Percentiles rank a stretch among this genome's conserved stretches.
Evolutionary conservation across 1,140 invertebrate species (phyloP).

Genomic region (Temnothorax longispinosus): DNA sequence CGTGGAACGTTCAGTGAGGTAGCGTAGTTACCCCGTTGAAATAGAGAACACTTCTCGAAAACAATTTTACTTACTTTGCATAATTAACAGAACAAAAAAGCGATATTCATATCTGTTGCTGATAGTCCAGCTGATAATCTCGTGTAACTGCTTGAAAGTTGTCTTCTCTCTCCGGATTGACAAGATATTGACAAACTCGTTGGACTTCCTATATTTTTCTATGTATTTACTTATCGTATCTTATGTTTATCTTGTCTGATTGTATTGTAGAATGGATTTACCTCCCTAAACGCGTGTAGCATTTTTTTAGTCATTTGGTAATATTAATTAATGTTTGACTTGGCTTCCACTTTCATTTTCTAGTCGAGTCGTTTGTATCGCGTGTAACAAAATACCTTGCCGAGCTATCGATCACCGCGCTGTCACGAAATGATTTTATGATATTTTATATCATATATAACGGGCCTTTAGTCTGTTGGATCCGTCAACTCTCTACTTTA

Average conservation of each 20-base stretch:
- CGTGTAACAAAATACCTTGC: not conserved
- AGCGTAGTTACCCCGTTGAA: not conserved
- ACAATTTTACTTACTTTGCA: not conserved
- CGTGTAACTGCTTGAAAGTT: not conserved
- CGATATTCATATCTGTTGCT: not conserved
- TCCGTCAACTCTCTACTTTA: not conserved
- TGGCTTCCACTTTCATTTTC: not conserved
- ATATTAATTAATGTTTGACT: conserved; percentile 7
- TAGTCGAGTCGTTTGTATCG: not conserved
- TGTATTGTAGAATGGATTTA: not conserved
- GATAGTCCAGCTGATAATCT: not conserved
- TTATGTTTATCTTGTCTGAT: too few relatives aligned
- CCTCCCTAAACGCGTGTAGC: not conserved
- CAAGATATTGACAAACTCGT: not conserved
- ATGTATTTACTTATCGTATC: not conserved
- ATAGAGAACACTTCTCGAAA: not conserved
- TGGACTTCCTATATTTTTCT: not conserved
- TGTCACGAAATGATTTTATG: conserved; percentile 27
- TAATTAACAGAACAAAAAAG: not conserved
- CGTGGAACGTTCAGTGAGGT: not conserved
- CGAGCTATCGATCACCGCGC: not conserved
- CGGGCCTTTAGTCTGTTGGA: not conserved
- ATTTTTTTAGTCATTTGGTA: not conserved
- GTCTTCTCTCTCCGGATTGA: not conserved
- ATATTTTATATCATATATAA: not conserved